Percentiles rank a stretch among this genome's conserved stretches.
These are phyloP conservation scores for Gymnothorax javanicus DNA, from an alignment of 2,797 vertebrate species.

Conservation along the genomic window DNA sequence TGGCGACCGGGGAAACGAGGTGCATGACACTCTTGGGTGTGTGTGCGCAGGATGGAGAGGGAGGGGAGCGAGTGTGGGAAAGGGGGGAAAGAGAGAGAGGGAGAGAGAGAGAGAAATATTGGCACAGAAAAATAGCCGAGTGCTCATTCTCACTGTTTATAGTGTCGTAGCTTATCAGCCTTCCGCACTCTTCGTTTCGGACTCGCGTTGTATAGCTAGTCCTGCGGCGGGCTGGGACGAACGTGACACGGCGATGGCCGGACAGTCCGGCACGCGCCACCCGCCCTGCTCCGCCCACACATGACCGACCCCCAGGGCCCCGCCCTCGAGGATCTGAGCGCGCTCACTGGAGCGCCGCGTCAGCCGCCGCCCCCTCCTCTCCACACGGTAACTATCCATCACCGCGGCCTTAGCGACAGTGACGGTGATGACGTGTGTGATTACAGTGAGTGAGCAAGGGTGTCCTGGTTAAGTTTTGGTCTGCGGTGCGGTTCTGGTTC, in stretches of 20 bases:
- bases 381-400: slow-evolving; percentile 68
- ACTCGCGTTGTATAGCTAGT: too few relatives aligned
- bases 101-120: slow-evolving; percentile 13
- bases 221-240: slow-evolving; percentile 45
- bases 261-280: neutral
- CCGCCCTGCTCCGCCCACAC: neutral
- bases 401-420: neutral
- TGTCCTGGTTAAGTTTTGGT: neutral
- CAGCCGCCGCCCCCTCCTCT: slow-evolving; percentile 58
- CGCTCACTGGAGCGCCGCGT: slow-evolving; percentile 56
- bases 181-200: neutral
- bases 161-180: neutral
- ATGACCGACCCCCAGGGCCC: slow-evolving; percentile 32
- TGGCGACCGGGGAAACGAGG: slow-evolving; percentile 15
- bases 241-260: slow-evolving; percentile 18
- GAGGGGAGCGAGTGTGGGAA: neutral
- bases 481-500: too few relatives aligned
- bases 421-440: neutral
- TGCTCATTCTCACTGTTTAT: neutral
- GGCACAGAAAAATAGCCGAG: neutral
- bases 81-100: neutral
- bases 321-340: slow-evolving; percentile 56
- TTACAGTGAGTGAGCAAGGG: neutral
- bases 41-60: neutral
- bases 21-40: neutral